Evolutionary conservation across 2,113 vertebrate genomes (phyloP), one percentile per base, ranked within the genome.

Genomic region (Morone chrysops): DNA sequence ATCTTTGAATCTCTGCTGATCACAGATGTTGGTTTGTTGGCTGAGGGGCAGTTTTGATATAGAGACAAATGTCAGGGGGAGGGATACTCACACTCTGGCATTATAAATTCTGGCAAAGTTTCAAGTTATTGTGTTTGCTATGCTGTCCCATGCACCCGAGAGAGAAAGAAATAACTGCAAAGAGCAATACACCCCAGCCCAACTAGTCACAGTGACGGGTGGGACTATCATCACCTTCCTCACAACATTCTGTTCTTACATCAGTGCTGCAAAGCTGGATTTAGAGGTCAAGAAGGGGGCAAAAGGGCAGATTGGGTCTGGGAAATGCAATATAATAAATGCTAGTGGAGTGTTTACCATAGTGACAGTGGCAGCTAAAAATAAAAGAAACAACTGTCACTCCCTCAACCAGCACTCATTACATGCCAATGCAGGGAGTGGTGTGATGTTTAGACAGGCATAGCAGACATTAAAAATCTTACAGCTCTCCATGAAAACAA

Each of bases 1-100:
- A 92, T 89, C 89, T 90, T 85, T 17, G 62, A 86, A 91, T 85
- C 85, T 90, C 80, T 78, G 81, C 89, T 88, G 84, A 91, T 90
- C 92, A 87, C 86, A 94, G 87, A 92, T 91, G 89, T 89, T 88
- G 89, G 81, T 65, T 82, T 89, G 85, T 88, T 91, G 89, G 91
- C 87, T 88, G 82, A 79, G 87, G 90, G 90, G 79, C 61, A 53
- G 91, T 93, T 91, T 89, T 90, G 93, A 92, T 91, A 90, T 89
- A 93, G 89, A 94, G 88, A 87, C 84, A 90, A 93, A 90, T 84
- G 91, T 94, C 87, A 84, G 68, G 79, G 79, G 86, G 81, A 76
- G 77, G 81, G 82, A 89, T 83, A 80, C 77, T 91, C 83, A 43
- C 84, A 77, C 80, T 61, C 79, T 82, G 88, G 87, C 79, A 86